These are phyloP conservation scores for Diogma glabrata DNA, from an alignment of 2,888 invertebrate genomes.

Conservation along the genomic window DNA sequence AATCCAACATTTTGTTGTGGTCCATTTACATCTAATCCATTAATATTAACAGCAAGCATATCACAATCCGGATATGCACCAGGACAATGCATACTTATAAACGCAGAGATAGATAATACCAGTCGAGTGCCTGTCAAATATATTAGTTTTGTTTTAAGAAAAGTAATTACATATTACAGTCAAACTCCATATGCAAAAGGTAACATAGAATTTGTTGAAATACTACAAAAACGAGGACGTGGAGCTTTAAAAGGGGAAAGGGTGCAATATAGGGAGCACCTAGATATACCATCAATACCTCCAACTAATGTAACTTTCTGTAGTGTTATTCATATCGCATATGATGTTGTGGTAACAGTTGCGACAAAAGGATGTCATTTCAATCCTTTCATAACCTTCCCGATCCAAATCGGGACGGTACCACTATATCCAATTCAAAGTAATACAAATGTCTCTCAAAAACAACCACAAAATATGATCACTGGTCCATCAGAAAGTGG, in stretches of 20 bases:
- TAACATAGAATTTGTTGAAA: slow-evolving; percentile 27
- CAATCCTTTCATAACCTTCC: slow-evolving; percentile 28
- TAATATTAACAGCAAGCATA: slow-evolving; percentile 25
- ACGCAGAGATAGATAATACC: slow-evolving; percentile 44
- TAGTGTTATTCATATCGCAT: slow-evolving; percentile 31
- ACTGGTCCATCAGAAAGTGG: too few relatives aligned
- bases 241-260: slow-evolving; percentile 18
- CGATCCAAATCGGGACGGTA: slow-evolving; percentile 34
- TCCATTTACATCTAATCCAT: slow-evolving; percentile 25
- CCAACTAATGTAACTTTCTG: slow-evolving; percentile 32
- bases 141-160: slow-evolving; percentile 29
- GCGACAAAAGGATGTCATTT: slow-evolving; percentile 27
- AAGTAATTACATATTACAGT: slow-evolving; percentile 28
- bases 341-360: slow-evolving; percentile 30
- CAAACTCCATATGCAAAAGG: slow-evolving; percentile 24
- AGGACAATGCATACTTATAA: slow-evolving; percentile 29
- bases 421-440: slow-evolving; percentile 21
- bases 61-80: slow-evolving; percentile 33
- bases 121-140: slow-evolving; percentile 40
- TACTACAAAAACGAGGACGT: slow-evolving; percentile 26
- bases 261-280: slow-evolving; percentile 25
- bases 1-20: slow-evolving; percentile 27
- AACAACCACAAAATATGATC: too few relatives aligned
- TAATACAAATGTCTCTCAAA: not conserved
- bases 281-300: slow-evolving; percentile 32